These are phyloP conservation scores for Agrochola lota DNA, from an alignment of 2,888 invertebrate species.

Conservation along the genomic window DNA sequence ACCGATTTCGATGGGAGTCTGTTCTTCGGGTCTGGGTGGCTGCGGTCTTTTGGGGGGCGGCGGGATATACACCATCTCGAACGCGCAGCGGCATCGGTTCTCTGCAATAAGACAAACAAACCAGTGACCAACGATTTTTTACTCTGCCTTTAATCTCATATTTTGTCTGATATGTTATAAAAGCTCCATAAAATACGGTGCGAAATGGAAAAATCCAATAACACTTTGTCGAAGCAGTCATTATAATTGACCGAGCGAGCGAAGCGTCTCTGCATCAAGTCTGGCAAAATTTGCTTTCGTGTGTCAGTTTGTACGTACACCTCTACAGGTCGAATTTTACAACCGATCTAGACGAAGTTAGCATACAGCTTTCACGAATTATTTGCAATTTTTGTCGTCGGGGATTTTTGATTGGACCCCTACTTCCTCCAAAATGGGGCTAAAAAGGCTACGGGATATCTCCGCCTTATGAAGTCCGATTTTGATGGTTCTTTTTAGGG, in stretches of 20 bases:
- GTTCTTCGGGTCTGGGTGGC: constrained; percentile 41
- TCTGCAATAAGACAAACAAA: constrained; percentile 65
- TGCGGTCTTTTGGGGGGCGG: constrained; percentile 46
- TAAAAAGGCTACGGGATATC: too few species aligned
- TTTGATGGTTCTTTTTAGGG: too few species aligned
- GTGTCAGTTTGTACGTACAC: too few species aligned
- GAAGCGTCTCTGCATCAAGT: too few species aligned
- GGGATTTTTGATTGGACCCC: too few species aligned
- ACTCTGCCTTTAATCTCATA: neutral
- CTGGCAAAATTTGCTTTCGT: too few species aligned
- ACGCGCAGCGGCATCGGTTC: constrained; percentile 72
- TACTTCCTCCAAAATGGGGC: too few species aligned
- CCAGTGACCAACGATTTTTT: neutral
- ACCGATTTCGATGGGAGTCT: constrained; percentile 71
- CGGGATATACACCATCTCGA: constrained; percentile 71
- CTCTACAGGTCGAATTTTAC: too few species aligned
- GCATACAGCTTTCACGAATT: too few species aligned
- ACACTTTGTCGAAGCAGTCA: neutral
- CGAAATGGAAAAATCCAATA: neutral
- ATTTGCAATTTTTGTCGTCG: too few species aligned
- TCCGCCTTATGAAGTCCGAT: too few species aligned
- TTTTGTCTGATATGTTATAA: neutral
- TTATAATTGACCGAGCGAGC: neutral
- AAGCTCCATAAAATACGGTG: neutral
- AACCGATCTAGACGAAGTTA: too few species aligned